A percentile compares a stretch with the other conserved stretches of the same genome.
These are phyloP conservation scores for Lordiphosa andalusiaca DNA, from an alignment of 2,888 invertebrate species.

Conservation along the genomic window DNA sequence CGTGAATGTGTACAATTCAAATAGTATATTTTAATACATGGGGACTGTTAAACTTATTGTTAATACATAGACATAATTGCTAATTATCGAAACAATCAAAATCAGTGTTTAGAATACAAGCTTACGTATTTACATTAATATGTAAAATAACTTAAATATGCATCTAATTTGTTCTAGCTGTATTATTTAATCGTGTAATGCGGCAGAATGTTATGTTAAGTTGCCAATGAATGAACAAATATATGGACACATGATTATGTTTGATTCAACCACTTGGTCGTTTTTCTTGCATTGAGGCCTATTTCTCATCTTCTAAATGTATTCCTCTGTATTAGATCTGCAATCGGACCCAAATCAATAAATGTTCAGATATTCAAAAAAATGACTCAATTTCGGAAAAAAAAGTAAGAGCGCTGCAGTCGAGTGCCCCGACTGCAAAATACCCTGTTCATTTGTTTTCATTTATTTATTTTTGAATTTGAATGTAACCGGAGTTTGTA, in stretches of 20 bases:
- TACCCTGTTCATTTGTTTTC: no score
- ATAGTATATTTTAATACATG: constrained; percentile 3
- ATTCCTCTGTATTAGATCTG: no score
- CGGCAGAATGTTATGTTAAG: constrained; percentile 13
- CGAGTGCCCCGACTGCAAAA: no score
- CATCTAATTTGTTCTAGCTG: constrained; percentile 3
- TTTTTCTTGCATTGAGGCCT: not conserved
- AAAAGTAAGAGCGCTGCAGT: no score
- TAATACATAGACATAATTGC: constrained; percentile 1
- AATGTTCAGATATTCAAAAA: no score
- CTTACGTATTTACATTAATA: constrained; percentile 1
- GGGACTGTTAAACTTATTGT: constrained; percentile 9
- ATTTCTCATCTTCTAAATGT: no score
- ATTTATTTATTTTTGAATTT: no score
- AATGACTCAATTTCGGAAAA: no score
- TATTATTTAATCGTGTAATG: constrained; percentile 2
- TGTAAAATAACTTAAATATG: not conserved
- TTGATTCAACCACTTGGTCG: not conserved
- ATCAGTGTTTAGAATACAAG: constrained; percentile 1
- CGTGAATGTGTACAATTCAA: not conserved
- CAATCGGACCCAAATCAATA: no score
- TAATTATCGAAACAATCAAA: constrained; percentile 5
- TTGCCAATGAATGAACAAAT: constrained; percentile 8
- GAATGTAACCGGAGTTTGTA: no score
- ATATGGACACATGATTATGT: not conserved